phyloP scores from a whole-genome alignment of 2,888 invertebrate species.

The Tiliacea aurago region DNA sequence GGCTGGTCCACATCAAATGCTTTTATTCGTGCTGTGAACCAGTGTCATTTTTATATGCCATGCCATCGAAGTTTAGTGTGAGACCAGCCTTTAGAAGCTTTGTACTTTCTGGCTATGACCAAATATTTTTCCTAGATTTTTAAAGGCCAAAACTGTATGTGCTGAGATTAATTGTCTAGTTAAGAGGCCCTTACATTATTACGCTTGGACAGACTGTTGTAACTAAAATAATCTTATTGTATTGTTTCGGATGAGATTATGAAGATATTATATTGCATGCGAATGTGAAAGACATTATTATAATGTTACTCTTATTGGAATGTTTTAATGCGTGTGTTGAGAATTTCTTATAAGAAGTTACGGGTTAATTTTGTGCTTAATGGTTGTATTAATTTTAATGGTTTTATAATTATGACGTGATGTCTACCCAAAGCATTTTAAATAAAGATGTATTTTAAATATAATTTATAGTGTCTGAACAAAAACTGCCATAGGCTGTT shows the following conservation, averaged over 20 bases:
- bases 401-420: conserved; percentile 47
- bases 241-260: conserved; percentile 53
- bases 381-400: conserved; percentile 64
- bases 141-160: conserved; percentile 19
- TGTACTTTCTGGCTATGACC: conserved; percentile 39
- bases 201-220: conserved; percentile 54
- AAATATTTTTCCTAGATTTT: conserved; percentile 37
- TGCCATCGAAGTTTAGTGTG: conserved; percentile 13
- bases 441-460: conserved; percentile 52
- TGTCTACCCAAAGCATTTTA: conserved; percentile 60
- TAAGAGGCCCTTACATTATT: conserved; percentile 46
- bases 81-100: conserved; percentile 13
- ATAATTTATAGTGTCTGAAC: conserved; percentile 59
- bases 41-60: neutral
- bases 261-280: conserved; percentile 60
- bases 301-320: conserved; percentile 58
- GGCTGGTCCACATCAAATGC: conserved; percentile 7
- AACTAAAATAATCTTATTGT: conserved; percentile 42
- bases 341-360: conserved; percentile 55
- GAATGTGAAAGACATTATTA: conserved; percentile 61
- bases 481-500: conserved; percentile 60
- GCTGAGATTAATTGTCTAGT: conserved; percentile 17
- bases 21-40: neutral
- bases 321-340: conserved; percentile 61
- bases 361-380: conserved; percentile 66